Evolutionary conservation across 2,113 vertebrate genomes (phyloP).

Genomic region (Alexandromys fortis): DNA sequence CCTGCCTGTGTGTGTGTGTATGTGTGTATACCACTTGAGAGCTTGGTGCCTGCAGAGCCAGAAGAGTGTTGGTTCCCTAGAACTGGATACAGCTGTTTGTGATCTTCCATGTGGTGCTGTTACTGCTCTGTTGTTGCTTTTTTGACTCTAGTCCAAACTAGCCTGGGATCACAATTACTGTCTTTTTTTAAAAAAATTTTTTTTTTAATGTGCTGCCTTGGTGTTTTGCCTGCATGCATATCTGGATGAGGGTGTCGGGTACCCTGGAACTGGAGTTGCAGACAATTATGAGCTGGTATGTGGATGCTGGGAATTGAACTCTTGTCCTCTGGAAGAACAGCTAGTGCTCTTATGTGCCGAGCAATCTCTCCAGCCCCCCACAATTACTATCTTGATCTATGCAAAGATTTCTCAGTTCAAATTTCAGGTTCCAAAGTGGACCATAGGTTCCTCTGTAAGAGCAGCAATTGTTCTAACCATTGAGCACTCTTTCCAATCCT

Average conservation of each 20-base stretch:
- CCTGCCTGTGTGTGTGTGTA: too few relatives aligned
- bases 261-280: too few relatives aligned
- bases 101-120: not conserved
- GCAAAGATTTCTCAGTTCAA: not conserved
- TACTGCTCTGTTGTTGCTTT: not conserved
- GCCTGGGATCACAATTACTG: not conserved
- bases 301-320: too few relatives aligned
- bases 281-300: too few relatives aligned
- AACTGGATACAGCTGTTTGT: not conserved
- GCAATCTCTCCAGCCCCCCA: not conserved
- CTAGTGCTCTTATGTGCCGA: too few relatives aligned
- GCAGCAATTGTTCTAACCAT: not conserved
- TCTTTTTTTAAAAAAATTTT: not conserved
- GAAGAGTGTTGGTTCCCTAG: not conserved
- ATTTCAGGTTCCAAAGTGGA: not conserved
- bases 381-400: not conserved
- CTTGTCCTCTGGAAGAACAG: too few relatives aligned
- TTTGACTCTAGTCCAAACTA: not conserved
- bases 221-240: too few relatives aligned
- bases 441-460: not conserved
- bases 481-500: not conserved
- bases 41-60: too few relatives aligned
- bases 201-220: too few relatives aligned
- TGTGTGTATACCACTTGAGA: too few relatives aligned
- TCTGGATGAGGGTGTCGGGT: too few relatives aligned